A percentile compares a stretch with the other conserved stretches of the same genome.
These are phyloP conservation scores for Agrilus mali DNA, from an alignment of 2,888 invertebrate species.

Conservation along the genomic window DNA sequence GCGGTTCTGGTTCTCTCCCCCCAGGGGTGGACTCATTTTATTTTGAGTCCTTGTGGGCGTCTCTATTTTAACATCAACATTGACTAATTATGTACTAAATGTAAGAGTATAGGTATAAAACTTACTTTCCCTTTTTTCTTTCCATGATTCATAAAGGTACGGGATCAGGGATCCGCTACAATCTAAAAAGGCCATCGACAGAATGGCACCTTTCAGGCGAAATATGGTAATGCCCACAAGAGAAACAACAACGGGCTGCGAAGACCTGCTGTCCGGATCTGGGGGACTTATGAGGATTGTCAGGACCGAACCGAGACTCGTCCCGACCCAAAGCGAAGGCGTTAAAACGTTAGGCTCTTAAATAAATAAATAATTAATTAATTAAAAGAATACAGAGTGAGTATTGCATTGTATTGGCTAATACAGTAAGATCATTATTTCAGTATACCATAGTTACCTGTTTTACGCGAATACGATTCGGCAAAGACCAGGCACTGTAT, in stretches of 20 bases:
- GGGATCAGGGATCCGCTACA: slow-evolving; percentile 86
- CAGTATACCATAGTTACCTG: slow-evolving; percentile 62
- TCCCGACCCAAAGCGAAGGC: slow-evolving; percentile 96
- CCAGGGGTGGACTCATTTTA: slow-evolving; percentile 66
- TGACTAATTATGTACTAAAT: background rate
- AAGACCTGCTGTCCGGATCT: slow-evolving; percentile 65
- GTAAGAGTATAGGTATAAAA: background rate
- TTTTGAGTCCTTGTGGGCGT: slow-evolving; percentile 56
- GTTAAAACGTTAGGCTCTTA: slow-evolving; percentile 69
- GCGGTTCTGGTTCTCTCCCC: slow-evolving; percentile 31
- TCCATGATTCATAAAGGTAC: slow-evolving; percentile 83
- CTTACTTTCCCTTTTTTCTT: slow-evolving; percentile 34
- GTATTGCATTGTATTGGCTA: no score
- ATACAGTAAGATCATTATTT: no score
- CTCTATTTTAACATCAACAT: slow-evolving; percentile 27
- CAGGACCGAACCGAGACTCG: slow-evolving; percentile 90
- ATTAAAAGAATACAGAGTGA: no score
- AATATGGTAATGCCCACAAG: slow-evolving; percentile 94
- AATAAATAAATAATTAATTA: no score
- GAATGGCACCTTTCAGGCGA: slow-evolving; percentile 88
- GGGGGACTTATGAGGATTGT: slow-evolving; percentile 80
- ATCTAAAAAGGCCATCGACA: slow-evolving; percentile 93
- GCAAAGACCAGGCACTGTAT: slow-evolving; percentile 93
- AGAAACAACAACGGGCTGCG: slow-evolving; percentile 78
- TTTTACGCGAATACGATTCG: slow-evolving; percentile 89